These are phyloP conservation scores for Arnoldichthys spilopterus DNA, from an alignment of 2,797 vertebrate species.

Conservation along the genomic window DNA sequence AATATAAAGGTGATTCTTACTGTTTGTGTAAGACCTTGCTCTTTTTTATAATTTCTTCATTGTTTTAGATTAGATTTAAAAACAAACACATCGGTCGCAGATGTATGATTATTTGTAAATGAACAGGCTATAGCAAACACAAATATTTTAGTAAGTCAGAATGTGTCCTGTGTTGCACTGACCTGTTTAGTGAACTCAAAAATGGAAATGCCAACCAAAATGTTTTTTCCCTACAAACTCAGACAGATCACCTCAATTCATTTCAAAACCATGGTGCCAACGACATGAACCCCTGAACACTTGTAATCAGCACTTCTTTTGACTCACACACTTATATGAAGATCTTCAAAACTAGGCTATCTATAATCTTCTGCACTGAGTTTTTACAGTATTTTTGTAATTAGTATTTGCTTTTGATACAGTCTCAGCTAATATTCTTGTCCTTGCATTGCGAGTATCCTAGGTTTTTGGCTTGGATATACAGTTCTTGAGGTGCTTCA, in stretches of 20 bases:
- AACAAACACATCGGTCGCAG: background rate
- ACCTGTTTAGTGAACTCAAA: background rate
- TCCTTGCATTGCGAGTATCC: background rate
- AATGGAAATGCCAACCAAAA: background rate
- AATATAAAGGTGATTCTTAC: too few relatives aligned
- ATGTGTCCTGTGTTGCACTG: background rate
- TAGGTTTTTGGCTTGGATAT: too few relatives aligned
- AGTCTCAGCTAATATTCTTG: too few relatives aligned
- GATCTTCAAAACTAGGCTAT: background rate
- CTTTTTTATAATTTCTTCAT: background rate
- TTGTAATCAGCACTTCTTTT: slow-evolving; percentile 12
- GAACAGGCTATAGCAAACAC: too few relatives aligned
- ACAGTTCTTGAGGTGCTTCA: too few relatives aligned
- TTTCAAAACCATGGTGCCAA: slow-evolving; percentile 21
- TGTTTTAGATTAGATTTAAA: background rate
- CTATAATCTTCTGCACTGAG: too few relatives aligned
- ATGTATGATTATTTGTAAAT: background rate
- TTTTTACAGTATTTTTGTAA: too few relatives aligned
- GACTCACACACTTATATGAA: slow-evolving; percentile 12
- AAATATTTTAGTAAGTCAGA: background rate
- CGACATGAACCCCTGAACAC: slow-evolving; percentile 43
- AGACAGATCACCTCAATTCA: background rate
- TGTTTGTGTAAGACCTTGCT: background rate
- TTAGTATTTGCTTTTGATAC: too few relatives aligned
- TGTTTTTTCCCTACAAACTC: background rate